Conservation (phyloP, 2,888 invertebrate species). For the Rapana venosa region DNA sequence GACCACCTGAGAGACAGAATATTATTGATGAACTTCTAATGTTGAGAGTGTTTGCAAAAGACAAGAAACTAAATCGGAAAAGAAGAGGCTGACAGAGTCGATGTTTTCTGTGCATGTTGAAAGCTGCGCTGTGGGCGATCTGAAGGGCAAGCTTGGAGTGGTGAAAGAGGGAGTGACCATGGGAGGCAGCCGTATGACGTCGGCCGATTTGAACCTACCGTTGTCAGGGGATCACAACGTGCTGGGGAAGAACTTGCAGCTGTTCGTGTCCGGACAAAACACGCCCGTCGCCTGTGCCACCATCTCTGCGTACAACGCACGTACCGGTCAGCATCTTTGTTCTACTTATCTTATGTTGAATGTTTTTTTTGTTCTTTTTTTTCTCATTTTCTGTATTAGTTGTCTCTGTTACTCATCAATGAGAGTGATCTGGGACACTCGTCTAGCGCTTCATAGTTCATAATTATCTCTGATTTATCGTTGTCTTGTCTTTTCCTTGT, state of each 20-base stretch:
- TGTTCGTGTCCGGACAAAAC: conserved; percentile 14
- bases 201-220: conserved; percentile 59
- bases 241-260: conserved; percentile 19
- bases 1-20: too few relatives aligned
- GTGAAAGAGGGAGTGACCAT: conserved; percentile 50
- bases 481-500: too few relatives aligned
- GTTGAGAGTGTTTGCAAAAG: too few relatives aligned
- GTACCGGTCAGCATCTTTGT: conserved; percentile 8
- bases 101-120: too few relatives aligned
- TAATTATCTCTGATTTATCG: too few relatives aligned
- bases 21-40: too few relatives aligned
- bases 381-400: neutral
- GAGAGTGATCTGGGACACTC: too few relatives aligned
- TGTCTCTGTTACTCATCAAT: neutral
- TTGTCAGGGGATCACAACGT: conserved; percentile 48
- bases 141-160: conserved; percentile 60
- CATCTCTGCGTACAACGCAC: conserved; percentile 13
- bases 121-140: conserved; percentile 60
- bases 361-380: neutral
- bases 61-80: too few relatives aligned
- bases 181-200: conserved; percentile 49
- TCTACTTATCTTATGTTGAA: neutral
- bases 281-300: conserved; percentile 38
- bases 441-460: too few relatives aligned
- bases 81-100: too few relatives aligned